phyloP scores from a whole-genome alignment of 2,888 invertebrate species.

The Parelbella ahira region DNA sequence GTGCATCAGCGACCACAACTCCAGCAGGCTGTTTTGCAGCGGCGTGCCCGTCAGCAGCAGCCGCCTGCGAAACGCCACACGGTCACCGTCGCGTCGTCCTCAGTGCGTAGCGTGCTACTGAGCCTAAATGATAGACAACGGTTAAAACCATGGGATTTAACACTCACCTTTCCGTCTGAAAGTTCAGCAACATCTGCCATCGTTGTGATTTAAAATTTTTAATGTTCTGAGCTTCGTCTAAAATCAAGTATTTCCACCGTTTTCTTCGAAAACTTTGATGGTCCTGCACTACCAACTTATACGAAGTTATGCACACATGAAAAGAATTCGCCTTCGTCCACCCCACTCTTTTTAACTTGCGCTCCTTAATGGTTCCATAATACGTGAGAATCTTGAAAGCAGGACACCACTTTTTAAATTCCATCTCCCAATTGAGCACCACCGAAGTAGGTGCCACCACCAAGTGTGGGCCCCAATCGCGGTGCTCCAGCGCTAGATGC shows the following conservation, averaged over 20 bases:
- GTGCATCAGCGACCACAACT: constrained; percentile 98
- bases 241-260: constrained; percentile 98
- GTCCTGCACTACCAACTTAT: constrained; percentile 98
- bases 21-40: constrained; percentile 97
- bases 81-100: too few relatives aligned
- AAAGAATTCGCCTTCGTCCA: constrained; percentile 99
- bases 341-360: constrained; percentile 93
- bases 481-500: constrained; percentile 94
- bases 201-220: constrained; percentile 99
- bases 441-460: constrained; percentile 99
- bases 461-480: constrained; percentile 98
- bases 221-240: constrained; percentile 99
- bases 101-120: too few relatives aligned
- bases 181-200: constrained; percentile 98
- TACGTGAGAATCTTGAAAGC: constrained; percentile 99
- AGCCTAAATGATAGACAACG: too few relatives aligned
- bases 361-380: constrained; percentile 97
- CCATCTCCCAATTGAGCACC: constrained; percentile 99
- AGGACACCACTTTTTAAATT: constrained; percentile 99
- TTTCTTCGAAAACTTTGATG: constrained; percentile 98
- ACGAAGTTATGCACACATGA: constrained; percentile 98
- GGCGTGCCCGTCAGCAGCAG: constrained; percentile 96
- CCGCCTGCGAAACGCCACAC: constrained; percentile 77
- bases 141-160: too few relatives aligned
- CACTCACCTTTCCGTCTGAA: constrained; percentile 91